Evolutionary conservation across 2,797 vertebrate species (phyloP).

Genomic region (Distichodus sexfasciatus): DNA sequence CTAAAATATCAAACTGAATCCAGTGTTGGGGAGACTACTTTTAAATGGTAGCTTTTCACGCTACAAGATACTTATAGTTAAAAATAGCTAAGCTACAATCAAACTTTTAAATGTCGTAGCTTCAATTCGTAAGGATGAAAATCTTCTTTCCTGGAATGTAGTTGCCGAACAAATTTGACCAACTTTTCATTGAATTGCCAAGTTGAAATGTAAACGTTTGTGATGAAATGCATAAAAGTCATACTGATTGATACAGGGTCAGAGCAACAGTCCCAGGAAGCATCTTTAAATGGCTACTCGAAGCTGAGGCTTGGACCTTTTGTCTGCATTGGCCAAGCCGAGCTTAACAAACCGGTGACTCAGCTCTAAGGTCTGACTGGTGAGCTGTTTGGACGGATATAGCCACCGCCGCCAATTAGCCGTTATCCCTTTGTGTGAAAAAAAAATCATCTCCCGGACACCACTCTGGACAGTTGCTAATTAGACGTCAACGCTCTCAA

Average conservation of each 20-base stretch:
- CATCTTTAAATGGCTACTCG: slow-evolving; percentile 22
- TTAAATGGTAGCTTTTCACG: too few relatives aligned
- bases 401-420: slow-evolving; percentile 38
- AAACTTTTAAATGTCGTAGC: too few relatives aligned
- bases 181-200: too few relatives aligned
- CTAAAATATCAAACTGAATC: too few relatives aligned
- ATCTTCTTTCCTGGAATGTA: too few relatives aligned
- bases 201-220: too few relatives aligned
- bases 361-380: slow-evolving; percentile 24
- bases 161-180: too few relatives aligned
- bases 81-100: too few relatives aligned
- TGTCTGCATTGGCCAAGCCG: slow-evolving; percentile 5
- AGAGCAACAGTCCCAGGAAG: slow-evolving; percentile 2
- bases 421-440: slow-evolving; percentile 24
- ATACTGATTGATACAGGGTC: slow-evolving; percentile 14
- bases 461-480: slow-evolving; percentile 25
- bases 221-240: too few relatives aligned
- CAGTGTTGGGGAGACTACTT: too few relatives aligned
- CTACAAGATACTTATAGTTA: too few relatives aligned
- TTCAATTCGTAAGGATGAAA: too few relatives aligned
- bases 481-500: slow-evolving; percentile 27
- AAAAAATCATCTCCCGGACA: slow-evolving; percentile 26
- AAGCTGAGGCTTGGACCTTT: slow-evolving; percentile 19
- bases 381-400: slow-evolving; percentile 31
- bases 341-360: slow-evolving; percentile 45